Conservation (phyloP, 2,113 vertebrate genomes). For the Crotophaga sulcirostris region DNA sequence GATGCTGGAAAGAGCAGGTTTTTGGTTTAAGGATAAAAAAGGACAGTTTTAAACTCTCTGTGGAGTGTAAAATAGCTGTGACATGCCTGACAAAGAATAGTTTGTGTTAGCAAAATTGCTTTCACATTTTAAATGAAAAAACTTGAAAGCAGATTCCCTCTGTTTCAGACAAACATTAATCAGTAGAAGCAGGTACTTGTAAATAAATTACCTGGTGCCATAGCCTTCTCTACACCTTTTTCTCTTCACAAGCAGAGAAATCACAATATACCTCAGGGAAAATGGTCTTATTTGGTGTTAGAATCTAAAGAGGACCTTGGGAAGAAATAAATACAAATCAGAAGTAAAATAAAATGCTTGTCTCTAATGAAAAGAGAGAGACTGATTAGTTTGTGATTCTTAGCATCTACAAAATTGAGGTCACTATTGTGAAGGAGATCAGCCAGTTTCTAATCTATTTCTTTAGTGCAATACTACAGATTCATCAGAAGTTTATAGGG, state of each 20-base stretch:
- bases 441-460: slow-evolving; percentile 54
- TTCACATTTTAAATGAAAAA: slow-evolving; percentile 66
- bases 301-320: neutral
- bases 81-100: slow-evolving; percentile 27
- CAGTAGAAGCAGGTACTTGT: slow-evolving; percentile 55
- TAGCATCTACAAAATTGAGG: slow-evolving; percentile 59
- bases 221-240: slow-evolving; percentile 20
- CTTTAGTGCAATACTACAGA: slow-evolving; percentile 11
- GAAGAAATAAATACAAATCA: slow-evolving; percentile 53
- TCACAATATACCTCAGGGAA: slow-evolving; percentile 32
- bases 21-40: neutral
- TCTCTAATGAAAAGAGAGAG: slow-evolving; percentile 33
- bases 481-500: slow-evolving; percentile 46
- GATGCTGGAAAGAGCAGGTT: fast-evolving
- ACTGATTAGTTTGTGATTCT: slow-evolving; percentile 36
- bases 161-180: slow-evolving; percentile 61
- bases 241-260: slow-evolving; percentile 45
- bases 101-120: slow-evolving; percentile 62
- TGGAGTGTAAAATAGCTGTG: slow-evolving; percentile 1
- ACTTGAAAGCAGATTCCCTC: slow-evolving; percentile 52
- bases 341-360: slow-evolving; percentile 57
- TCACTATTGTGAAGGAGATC: slow-evolving; percentile 37
- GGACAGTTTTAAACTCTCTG: slow-evolving; percentile 24
- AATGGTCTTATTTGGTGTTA: slow-evolving; percentile 31
- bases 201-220: slow-evolving; percentile 69